These are phyloP conservation scores for Cranoglanis bouderius DNA, from an alignment of 2,113 vertebrate genomes.

Conservation along the genomic window DNA sequence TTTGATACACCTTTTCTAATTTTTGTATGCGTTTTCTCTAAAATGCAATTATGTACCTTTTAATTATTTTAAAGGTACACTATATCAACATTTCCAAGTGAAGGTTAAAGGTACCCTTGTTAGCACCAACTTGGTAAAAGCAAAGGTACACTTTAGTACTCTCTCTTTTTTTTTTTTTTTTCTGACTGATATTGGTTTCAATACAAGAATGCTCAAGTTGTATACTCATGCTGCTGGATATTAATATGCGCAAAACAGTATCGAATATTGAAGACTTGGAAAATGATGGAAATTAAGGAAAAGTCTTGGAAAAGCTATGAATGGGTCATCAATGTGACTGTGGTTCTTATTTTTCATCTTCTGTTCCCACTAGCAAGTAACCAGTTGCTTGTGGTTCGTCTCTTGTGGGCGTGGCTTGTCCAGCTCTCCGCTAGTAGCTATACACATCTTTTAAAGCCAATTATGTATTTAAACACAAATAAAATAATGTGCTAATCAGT, in stretches of 20 bases:
- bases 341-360: neutral
- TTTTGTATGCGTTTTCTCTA: neutral
- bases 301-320: neutral
- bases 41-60: neutral
- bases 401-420: neutral
- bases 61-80: neutral
- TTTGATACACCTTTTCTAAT: neutral
- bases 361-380: too few species aligned
- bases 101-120: neutral
- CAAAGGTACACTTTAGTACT: neutral
- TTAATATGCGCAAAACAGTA: neutral
- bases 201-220: neutral
- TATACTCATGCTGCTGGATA: neutral
- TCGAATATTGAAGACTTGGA: neutral
- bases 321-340: neutral
- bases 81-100: neutral
- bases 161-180: too few species aligned
- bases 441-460: neutral
- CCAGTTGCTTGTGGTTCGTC: neutral
- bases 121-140: neutral
- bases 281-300: neutral
- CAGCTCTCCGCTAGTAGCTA: neutral
- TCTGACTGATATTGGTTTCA: too few species aligned
- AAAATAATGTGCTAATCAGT: neutral
- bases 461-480: too few species aligned